Evolutionary conservation across 2,888 invertebrate genomes (phyloP), one percentile per base, ranked within the genome.

Genomic region (Napeogenes inachia): DNA sequence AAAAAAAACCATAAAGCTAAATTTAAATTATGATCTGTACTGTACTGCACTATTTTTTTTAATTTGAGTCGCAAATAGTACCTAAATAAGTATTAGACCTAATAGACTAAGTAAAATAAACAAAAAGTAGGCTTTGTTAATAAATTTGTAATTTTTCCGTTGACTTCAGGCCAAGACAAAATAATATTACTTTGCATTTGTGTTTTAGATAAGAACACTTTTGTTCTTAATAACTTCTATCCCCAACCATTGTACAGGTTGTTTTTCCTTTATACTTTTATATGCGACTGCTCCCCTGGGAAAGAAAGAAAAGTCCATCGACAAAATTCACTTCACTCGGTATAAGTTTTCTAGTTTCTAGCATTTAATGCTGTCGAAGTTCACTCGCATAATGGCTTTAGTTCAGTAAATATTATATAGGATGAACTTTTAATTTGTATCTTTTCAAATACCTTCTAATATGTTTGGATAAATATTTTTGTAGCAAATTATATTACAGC

Each of bases 281-380:
- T 55, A 38, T 38, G 38, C 54, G 60, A 57, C 54, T 35, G 30
- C 45, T 45, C 45, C 42, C 53, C 53, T 59, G 46, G 59, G 38
- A 57, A 54, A 13, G 33, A 33, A 58, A 45, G 55, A 53, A 56
- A 57, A 58, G 35, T 63, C 56, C 60, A 13, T 58, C 10, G 45
- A 47, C 45, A 60, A 58, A 63, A 50, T 60, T 63, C 32, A 59
- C 46, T 57, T 57, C 47, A 57, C 57, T 42, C 54, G 54, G 46
- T 55, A 46, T 47, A 61, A 57, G 54, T 63, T 63, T 60, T 42
- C 60, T 60, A 47, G 47, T 54, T 55, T 60, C 45, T 50, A 63
- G 60, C 57, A 56, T 58, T 58, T 54, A 55, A 63, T 60, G 57
- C 58, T 55, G 63, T 60, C 54, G 50, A 21, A 30, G 30, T 8